A percentile compares a stretch with the other conserved stretches of the same genome.
Evolutionary conservation across 2,113 vertebrate species (phyloP).

Genomic region (Rhegmatorhina hoffmannsi): DNA sequence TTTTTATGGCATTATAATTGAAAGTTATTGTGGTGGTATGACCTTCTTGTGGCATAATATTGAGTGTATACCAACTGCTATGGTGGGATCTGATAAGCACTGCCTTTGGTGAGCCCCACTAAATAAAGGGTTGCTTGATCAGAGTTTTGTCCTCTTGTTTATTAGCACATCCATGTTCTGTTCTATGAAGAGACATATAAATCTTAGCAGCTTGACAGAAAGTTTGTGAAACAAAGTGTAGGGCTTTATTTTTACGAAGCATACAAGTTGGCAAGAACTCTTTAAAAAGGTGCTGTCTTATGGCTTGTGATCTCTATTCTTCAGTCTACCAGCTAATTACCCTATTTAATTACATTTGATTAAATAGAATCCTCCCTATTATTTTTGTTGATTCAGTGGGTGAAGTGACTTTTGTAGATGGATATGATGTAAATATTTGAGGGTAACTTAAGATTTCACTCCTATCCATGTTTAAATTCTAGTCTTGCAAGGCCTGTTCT

Average conservation of each 20-base stretch:
- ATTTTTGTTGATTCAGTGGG: neutral
- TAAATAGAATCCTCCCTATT: neutral
- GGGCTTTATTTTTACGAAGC: neutral
- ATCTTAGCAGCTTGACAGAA: neutral
- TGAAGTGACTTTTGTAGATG: neutral
- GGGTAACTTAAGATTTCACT: neutral
- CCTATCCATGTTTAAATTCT: neutral
- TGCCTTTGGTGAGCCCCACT: neutral
- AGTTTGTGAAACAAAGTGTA: neutral
- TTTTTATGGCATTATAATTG: neutral
- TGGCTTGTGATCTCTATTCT: neutral
- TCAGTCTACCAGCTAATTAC: neutral
- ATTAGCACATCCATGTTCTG: accelerated
- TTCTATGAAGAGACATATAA: neutral
- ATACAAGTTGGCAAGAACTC: accelerated
- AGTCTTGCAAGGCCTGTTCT: neutral
- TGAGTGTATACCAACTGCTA: neutral
- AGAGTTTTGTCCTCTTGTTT: neutral
- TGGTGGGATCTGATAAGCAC: accelerated
- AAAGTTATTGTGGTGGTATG: neutral
- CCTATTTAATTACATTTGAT: neutral
- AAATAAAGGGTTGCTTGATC: neutral
- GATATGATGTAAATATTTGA: neutral
- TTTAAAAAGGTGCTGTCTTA: neutral
- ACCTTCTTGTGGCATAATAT: neutral